A percentile compares a stretch with the other conserved stretches of the same genome.
Conservation (phyloP, 2,888 invertebrate genomes). For the Colletes collaris region DNA sequence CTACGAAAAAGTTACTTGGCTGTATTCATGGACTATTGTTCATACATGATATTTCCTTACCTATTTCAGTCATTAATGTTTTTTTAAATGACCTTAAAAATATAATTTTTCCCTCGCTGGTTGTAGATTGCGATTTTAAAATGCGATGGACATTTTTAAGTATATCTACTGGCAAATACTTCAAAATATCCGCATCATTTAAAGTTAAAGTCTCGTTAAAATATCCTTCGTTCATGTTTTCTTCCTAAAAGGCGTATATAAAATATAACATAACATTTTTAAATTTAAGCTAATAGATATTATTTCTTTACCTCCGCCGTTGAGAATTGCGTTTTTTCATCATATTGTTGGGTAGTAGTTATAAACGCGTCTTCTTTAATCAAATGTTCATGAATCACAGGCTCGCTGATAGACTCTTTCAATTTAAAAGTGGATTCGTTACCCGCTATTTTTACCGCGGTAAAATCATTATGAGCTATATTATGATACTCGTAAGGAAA, state of each 20-base stretch:
- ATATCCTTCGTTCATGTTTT: background rate
- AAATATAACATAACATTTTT: background rate
- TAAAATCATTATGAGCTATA: background rate
- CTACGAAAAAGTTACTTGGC: slow-evolving; percentile 54
- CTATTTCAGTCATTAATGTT: slow-evolving; percentile 87
- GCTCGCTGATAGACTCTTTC: background rate
- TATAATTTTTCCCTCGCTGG: slow-evolving; percentile 84
- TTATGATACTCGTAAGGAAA: slow-evolving; percentile 15
- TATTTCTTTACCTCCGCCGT: slow-evolving; percentile 11
- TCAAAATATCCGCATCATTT: slow-evolving; percentile 52
- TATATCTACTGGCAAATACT: slow-evolving; percentile 77
- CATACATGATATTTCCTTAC: slow-evolving; percentile 82
- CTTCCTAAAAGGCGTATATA: background rate
- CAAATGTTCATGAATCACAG: background rate
- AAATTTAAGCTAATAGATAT: background rate
- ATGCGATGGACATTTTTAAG: slow-evolving; percentile 78
- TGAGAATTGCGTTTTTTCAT: background rate
- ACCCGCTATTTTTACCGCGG: background rate
- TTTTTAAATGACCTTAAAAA: slow-evolving; percentile 86
- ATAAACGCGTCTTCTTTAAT: background rate
- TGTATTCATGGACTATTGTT: slow-evolving; percentile 11
- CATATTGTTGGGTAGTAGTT: slow-evolving; percentile 1
- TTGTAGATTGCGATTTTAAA: slow-evolving; percentile 75
- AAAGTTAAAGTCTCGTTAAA: slow-evolving; percentile 15
- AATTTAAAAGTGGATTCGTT: slow-evolving; percentile 16